phyloP scores from a whole-genome alignment of 1,140 invertebrate species.

The Halyomorpha halys region DNA sequence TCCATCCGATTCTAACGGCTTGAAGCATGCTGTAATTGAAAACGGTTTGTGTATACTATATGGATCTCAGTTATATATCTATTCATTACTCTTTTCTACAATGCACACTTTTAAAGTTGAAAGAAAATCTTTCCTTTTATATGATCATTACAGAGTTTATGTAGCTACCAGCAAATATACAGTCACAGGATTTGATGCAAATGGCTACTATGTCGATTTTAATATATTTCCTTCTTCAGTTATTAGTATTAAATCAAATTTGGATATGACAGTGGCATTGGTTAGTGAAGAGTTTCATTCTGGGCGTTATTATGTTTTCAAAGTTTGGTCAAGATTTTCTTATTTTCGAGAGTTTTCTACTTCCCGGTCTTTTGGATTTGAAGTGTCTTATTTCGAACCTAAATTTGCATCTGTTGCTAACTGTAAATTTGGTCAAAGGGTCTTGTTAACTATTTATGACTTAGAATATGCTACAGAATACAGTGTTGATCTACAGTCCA shows the following conservation, averaged over 20 bases:
- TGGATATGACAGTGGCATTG: conserved; percentile 1
- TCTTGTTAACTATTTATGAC: not conserved
- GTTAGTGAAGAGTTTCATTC: conserved; percentile 9
- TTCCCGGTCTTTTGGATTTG: not conserved
- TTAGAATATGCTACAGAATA: not conserved
- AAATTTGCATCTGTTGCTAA: conserved; percentile 7
- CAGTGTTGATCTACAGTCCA: not conserved
- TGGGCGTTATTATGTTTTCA: conserved; percentile 1
- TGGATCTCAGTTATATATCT: not conserved
- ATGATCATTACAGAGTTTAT: conserved; percentile 5
- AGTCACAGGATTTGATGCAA: not conserved
- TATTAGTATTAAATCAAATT: conserved; percentile 7
- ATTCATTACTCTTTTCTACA: not conserved
- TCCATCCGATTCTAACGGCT: not conserved
- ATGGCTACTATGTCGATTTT: conserved; percentile 1
- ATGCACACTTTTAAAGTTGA: conserved; percentile 16
- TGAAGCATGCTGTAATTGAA: conserved; percentile 1
- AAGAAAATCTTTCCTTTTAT: not conserved
- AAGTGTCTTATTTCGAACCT: not conserved
- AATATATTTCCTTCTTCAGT: not conserved
- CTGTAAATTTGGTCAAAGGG: conserved; percentile 7
- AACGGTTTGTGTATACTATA: conserved; percentile 7
- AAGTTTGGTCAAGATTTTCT: conserved; percentile 5
- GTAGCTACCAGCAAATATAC: not conserved
- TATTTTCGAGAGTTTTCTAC: not conserved